Base-by-base conservation (phyloP, 37 sponge, comb jelly and placozoan species). In the Diacarnus erythraeanus region DNA sequence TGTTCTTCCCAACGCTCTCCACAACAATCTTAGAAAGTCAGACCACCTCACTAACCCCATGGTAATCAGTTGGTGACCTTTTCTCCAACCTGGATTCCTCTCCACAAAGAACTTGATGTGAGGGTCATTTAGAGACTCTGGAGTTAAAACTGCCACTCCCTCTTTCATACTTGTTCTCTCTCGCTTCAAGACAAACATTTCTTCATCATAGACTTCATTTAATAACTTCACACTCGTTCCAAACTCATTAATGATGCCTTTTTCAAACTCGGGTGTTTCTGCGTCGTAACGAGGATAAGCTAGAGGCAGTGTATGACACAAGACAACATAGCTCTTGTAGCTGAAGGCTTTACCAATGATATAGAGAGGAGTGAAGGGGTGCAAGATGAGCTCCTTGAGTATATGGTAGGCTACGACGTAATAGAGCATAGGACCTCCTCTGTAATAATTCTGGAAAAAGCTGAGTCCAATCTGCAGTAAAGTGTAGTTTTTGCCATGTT, bases 251-350 rank as follows among this genome's bases (percentile, higher is more conserved):
- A 87, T 80, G 42, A 92, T 59, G 0, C 51, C 69, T 73, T 84
- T 79, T 35, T 73, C 75, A 10, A 44, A 79, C 2, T 61, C 63
- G 37, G 93, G 93, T 39, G 82, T 87, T 15, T 69, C 60, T 3
- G 17, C 1, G 56, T 92, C 85, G 63, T 84, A 80, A 0, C 85
- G 77, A 71, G 88, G 93, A 22, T 75, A 77, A 15, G 57, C 35
- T 1, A 63, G 22, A 1, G 57, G 0, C 0, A 78, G 1, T 29
- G 63, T 15, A 21, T 40, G 34, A 15, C 3, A 6, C 26, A 78
- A 41, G 20, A 68, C 83, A 26, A 82, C 33, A 57, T 93, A 93
- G 72, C 89, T 93, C 80, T 79, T 89, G 87, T 93, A 93, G 59
- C 94, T 93, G 71, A 89, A 93, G 71, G 69, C 26, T 68, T 93